phyloP scores from a whole-genome alignment of 2,888 invertebrate genomes.

The Uropetala carovei region DNA sequence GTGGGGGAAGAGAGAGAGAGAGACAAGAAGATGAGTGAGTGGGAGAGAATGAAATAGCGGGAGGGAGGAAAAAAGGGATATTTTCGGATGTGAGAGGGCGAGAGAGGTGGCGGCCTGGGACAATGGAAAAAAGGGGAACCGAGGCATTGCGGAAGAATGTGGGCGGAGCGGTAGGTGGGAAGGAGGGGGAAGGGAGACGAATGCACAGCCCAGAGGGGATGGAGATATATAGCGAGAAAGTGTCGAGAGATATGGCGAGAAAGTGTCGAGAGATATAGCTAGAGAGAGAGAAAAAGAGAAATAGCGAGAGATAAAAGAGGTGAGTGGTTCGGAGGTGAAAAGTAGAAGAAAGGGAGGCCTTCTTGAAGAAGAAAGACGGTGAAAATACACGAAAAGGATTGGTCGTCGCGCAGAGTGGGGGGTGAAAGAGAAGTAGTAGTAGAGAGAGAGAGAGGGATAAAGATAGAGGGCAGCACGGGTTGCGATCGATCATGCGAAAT shows the following conservation, averaged over 20 bases:
- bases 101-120: neutral
- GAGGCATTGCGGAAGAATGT: neutral
- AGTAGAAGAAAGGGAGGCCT: too few relatives aligned
- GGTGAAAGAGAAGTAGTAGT: neutral
- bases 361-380: too few relatives aligned
- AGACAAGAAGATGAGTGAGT: neutral
- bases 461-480: conserved; percentile 30
- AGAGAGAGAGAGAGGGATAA: neutral
- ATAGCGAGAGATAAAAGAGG: too few relatives aligned
- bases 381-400: too few relatives aligned
- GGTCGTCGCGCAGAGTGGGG: neutral
- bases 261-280: too few relatives aligned
- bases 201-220: neutral
- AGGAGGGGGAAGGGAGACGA: neutral
- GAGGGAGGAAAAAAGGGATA: neutral
- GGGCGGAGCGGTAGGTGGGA: neutral
- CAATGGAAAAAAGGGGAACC: neutral
- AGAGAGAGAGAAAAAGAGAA: too few relatives aligned
- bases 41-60: neutral
- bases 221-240: too few relatives aligned
- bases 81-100: too few relatives aligned
- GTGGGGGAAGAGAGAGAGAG: neutral
- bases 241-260: too few relatives aligned
- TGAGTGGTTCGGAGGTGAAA: too few relatives aligned
- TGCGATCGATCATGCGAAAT: conserved; percentile 61